Evolutionary conservation across 1,140 invertebrate genomes (phyloP).

Genomic region (Heterodera carotae): DNA sequence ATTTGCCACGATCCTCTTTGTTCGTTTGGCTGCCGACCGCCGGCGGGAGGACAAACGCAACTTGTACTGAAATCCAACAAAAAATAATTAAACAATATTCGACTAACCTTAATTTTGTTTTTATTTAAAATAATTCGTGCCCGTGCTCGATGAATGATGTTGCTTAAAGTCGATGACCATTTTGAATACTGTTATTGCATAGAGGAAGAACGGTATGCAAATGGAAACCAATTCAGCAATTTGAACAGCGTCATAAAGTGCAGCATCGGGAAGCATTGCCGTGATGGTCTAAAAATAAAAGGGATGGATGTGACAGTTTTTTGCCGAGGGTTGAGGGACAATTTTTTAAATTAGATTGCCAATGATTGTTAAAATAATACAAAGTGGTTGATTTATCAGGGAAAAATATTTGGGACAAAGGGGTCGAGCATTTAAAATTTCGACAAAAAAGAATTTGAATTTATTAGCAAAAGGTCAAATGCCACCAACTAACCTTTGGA

Average conservation of each 20-base stretch:
- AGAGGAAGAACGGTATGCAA: conserved; percentile 16
- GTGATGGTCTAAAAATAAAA: neutral
- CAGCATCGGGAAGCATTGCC: conserved; percentile 15
- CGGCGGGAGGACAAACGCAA: neutral
- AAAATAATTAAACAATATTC: conserved; percentile 16
- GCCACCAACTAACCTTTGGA: neutral
- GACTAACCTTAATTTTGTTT: no score
- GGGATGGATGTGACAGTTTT: no score
- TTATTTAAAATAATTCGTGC: conserved; percentile 4
- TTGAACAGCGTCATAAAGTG: conserved; percentile 17
- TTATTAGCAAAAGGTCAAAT: neutral
- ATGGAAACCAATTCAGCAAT: conserved; percentile 3
- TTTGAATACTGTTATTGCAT: conserved; percentile 11
- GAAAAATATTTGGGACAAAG: no score
- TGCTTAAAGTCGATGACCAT: conserved; percentile 8
- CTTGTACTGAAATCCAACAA: conserved; percentile 9
- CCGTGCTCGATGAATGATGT: neutral
- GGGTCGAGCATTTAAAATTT: no score
- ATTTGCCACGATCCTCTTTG: conserved; percentile 9
- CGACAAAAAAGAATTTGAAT: no score
- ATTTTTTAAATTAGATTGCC: neutral
- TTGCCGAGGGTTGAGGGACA: no score
- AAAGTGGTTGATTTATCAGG: no score
- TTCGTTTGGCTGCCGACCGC: neutral
- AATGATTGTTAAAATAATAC: no score